Evolutionary conservation across 2,888 invertebrate species (phyloP).

Genomic region (Invenusta paracnida): DNA sequence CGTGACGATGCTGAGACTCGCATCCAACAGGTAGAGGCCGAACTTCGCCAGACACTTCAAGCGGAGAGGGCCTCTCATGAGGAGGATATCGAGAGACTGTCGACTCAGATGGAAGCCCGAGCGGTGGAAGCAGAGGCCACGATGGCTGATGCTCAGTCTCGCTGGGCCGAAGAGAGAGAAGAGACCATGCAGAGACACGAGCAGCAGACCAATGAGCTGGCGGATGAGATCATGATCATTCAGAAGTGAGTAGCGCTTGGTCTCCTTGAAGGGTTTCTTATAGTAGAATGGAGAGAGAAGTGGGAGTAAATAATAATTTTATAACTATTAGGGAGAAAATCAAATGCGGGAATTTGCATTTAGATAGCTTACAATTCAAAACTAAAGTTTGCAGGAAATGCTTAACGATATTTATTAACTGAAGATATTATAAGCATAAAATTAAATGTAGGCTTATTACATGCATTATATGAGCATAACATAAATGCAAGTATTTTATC

Average conservation of each 20-base stretch:
- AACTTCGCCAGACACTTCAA: constrained; percentile 57
- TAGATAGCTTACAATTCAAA: no score
- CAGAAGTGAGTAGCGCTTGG: constrained; percentile 61
- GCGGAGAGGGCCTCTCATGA: constrained; percentile 60
- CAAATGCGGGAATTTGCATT: no score
- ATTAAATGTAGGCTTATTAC: no score
- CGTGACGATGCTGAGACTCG: constrained; percentile 71
- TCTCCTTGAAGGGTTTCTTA: not conserved
- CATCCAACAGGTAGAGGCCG: constrained; percentile 69
- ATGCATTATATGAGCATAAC: no score
- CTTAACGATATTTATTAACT: no score
- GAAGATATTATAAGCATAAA: no score
- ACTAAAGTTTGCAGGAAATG: no score
- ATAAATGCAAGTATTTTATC: no score
- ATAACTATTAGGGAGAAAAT: no score
- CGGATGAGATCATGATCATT: constrained; percentile 74
- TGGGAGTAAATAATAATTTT: no score
- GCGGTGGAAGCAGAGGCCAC: constrained; percentile 54
- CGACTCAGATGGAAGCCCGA: constrained; percentile 58
- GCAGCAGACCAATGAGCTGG: constrained; percentile 73
- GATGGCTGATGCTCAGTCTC: constrained; percentile 55
- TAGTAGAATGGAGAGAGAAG: not conserved
- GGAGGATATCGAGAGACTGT: constrained; percentile 60
- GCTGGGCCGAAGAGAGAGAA: constrained; percentile 54
- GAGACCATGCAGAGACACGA: constrained; percentile 67